These are phyloP conservation scores for Synanthedon tipuliformis DNA, from an alignment of 2,888 invertebrate species.

Conservation along the genomic window DNA sequence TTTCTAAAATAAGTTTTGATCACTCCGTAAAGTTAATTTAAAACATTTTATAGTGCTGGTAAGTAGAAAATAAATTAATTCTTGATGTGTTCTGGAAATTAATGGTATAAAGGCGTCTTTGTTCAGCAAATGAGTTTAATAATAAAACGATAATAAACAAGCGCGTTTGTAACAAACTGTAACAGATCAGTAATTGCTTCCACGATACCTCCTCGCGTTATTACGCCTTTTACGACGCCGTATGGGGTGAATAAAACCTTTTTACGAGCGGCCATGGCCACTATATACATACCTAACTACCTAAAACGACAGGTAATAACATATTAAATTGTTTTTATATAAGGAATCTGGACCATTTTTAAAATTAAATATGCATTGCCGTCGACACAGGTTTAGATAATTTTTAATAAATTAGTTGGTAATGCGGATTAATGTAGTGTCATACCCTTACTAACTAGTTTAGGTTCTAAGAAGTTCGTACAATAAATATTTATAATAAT, in stretches of 20 bases:
- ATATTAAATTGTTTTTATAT: slow-evolving; percentile 4
- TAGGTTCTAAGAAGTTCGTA: no score
- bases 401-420: no score
- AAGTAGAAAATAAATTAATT: background rate
- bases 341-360: no score
- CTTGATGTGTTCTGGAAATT: slow-evolving; percentile 1
- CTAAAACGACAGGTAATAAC: slow-evolving; percentile 27
- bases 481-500: no score
- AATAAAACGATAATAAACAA: slow-evolving; percentile 69
- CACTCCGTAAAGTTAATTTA: no score
- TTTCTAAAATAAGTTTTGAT: no score
- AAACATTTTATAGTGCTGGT: no score
- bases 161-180: slow-evolving; percentile 70
- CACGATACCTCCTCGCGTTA: slow-evolving; percentile 69
- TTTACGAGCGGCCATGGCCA: slow-evolving; percentile 68
- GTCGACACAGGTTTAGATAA: no score
- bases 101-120: slow-evolving; percentile 45
- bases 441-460: no score
- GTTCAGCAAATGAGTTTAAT: slow-evolving; percentile 64
- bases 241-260: slow-evolving; percentile 71
- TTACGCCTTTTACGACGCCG: slow-evolving; percentile 70
- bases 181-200: slow-evolving; percentile 71
- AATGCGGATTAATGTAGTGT: no score
- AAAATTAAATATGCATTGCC: no score
- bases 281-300: slow-evolving; percentile 40